Base-by-base conservation (phyloP, 2,113 vertebrate genomes). In the Oxyura jamaicensis region DNA sequence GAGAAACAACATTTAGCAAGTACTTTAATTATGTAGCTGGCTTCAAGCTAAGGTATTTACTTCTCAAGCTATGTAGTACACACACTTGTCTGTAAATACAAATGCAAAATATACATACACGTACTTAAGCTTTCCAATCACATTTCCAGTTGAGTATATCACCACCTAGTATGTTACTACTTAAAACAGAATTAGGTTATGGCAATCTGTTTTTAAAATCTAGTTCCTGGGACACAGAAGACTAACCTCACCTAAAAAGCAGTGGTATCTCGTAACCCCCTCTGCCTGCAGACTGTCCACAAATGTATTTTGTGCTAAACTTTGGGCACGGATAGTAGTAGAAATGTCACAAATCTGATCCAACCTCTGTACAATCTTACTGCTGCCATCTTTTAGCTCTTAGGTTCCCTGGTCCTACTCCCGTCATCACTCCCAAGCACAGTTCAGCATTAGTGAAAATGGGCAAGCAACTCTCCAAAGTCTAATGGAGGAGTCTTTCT, bases 401-500 rank as follows among this genome's bases (percentile, higher is more conserved):
- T 66, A 17, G 3, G 3, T n/a, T 90, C 26, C 19, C 46, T 22
- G 44, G 3, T 4, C 3, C 19, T 55, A 25, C 1, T 3, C 2
- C 7, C 6, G 73, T 63, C 18, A 39, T 46, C 22, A 39, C 22
- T 33, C 31, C 0, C 0, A 90, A 71, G 5, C 11, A 53, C 14
- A 6, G 2, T 31, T 82, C 55, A 52, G 13, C n/a, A 11, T 16
- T 2, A 41, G 39, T 35, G 19, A 72, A 67, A 29, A 46, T 7
- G 2, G 14, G 13, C 12, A 28, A 67, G 65, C 4, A 53, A 4
- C 23, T 20, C 13, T 53, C 22, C 7, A 33, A 83, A 74, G 18
- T 12, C 15, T 72, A 23, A 39, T 18, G n/a, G 20, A 85, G 3
- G 1, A 46, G 8, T 72, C 13, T 31, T 66, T 50, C 10, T n/a